phyloP scores from a whole-genome alignment of 2,797 vertebrate species.

The Sebastes taczanowskii region DNA sequence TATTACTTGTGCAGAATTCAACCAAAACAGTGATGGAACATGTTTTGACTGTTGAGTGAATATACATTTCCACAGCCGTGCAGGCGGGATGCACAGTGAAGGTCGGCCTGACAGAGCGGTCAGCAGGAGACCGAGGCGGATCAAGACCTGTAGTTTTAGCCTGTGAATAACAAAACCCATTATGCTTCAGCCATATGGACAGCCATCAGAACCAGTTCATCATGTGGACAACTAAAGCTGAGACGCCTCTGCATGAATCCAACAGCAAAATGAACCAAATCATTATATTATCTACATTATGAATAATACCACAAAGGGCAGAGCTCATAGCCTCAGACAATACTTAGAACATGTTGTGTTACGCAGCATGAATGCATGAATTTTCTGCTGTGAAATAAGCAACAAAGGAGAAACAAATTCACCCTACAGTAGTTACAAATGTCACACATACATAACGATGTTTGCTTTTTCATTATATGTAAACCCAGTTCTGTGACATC shows the following conservation, averaged over 20 bases:
- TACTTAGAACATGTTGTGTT: background rate
- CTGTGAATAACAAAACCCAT: background rate
- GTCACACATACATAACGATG: background rate
- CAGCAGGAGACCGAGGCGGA: background rate
- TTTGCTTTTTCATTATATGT: background rate
- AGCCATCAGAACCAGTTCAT: conserved; percentile 22
- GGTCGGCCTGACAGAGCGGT: conserved; percentile 14
- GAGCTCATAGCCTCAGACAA: background rate
- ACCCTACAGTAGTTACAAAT: background rate
- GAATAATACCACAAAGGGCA: background rate
- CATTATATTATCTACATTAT: background rate
- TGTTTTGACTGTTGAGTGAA: background rate
- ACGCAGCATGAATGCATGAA: background rate
- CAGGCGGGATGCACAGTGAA: background rate
- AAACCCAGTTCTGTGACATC: background rate
- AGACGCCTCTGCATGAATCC: background rate
- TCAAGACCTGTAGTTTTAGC: conserved; percentile 14
- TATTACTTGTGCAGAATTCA: background rate
- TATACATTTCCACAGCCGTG: background rate
- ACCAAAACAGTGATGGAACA: background rate
- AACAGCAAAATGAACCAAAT: background rate
- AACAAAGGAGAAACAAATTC: background rate
- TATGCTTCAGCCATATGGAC: background rate
- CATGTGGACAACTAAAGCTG: conserved; percentile 1
- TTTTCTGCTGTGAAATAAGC: background rate